Evolutionary conservation across 1,140 invertebrate genomes (phyloP), one percentile per base, ranked within the genome.

Genomic region (Euura lappo): DNA sequence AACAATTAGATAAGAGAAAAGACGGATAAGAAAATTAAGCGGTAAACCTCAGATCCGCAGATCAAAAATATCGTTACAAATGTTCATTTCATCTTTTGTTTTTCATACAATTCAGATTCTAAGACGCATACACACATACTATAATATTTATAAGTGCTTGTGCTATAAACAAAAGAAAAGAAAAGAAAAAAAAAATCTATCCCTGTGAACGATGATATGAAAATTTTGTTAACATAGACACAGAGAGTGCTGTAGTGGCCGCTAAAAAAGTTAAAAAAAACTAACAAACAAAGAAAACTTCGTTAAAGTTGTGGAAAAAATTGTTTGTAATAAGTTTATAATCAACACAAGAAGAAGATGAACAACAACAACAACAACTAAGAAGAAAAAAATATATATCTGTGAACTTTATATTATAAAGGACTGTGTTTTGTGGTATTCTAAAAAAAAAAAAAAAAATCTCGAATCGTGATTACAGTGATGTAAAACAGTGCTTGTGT

Each of bases 401-500:
- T 70, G 13, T 46, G 11, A 13, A 67, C 45, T 71, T 71, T 77
- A 75, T 28, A 28, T 75, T 72, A 71, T 72, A 78, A 80, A 79
- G 75, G 80, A 84, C 80, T 83, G 84, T 85, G 83, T 79, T 80
- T 80, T 77, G 81, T 86, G 77, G 76, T 78, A 79, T 73, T 76
- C 77, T 74, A 73, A 76, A 72, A 80, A 73, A 72, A 73, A 76
- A 78, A 72, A 71, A 74, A 75, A 72, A 73, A 77, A 71, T 45
- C 69, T 47, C 28, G 79, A 78, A 79, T 78, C 81, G 86, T 88
- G 85, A 28, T 28, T 86, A 84, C 78, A 88, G 86, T 88, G 85
- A 86, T 87, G 85, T 86, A 85, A 76, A 81, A 77, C 76, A 79
- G 84, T 87, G 85, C 82, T 86, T 83, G 86, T 87, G 86, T 81